Base-by-base conservation (phyloP, 2,888 invertebrate species). In the Nezara viridula region DNA sequence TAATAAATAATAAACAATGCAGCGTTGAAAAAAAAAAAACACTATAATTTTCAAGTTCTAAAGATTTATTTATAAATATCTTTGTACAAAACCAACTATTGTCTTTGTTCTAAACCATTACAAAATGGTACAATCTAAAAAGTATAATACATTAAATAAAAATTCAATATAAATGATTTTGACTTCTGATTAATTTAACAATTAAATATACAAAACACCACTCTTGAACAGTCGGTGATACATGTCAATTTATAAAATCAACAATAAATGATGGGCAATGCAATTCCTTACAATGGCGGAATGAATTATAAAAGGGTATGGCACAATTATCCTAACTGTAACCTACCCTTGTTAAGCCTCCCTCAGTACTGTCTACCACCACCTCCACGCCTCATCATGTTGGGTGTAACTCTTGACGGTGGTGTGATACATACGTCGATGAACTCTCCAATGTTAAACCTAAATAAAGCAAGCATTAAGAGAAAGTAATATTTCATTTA, bases 361-460 rank as follows among this genome's bases (percentile, higher is more conserved):
- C 88, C 85, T 89, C 89, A 89, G 89, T 89, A 89, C 27, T 89
- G 90, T 49, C 91, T 88, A 85, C 90, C 90, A 21, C 89, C 90
- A 50, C 90, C 90, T 77, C 95, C 93, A 91, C 96, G 94, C 93
- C 95, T 94, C 91, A 94, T 93, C 91, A 94, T 93, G 1, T 95
- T 95, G 89, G 96, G 96, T 91, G 96, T 96, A 93, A 96, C 95
- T 92, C 97, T 95, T 91, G 96, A 96, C 0, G 97, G 97, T 55
- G 96, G 96, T 47, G 96, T 96, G 90, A 92, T 91, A 81, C 91
- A 91, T 47, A 99, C 99, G 93, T 99, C 99, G 93, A 99, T 94
- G 93, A 97, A 99, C 93, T 99, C 99, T 0, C 99, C 99, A 92
- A 99, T 97, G 92, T 96, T 96, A 92, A 99, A 98, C 92, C 98